These are phyloP conservation scores for Bellardia pandia DNA, from an alignment of 2,888 invertebrate species.

Conservation along the genomic window DNA sequence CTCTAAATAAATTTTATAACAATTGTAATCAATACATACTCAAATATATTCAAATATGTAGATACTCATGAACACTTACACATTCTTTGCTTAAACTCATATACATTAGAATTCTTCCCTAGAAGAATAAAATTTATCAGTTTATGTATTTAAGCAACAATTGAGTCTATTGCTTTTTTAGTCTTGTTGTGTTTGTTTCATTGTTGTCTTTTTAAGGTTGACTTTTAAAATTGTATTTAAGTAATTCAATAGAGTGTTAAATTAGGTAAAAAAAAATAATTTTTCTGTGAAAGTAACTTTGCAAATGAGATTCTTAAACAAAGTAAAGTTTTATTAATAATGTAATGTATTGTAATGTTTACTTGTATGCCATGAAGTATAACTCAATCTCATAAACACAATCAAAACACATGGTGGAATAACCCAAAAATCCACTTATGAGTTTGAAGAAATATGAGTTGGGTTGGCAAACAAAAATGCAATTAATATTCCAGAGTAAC, in stretches of 20 bases:
- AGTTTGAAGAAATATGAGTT: too few species aligned
- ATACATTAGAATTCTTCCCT: neutral
- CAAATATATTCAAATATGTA: neutral
- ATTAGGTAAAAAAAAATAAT: neutral
- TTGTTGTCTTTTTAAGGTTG: constrained; percentile 7
- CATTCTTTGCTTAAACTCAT: too few species aligned
- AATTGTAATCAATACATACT: constrained; percentile 65
- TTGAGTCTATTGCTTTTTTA: constrained; percentile 16
- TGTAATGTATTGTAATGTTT: too few species aligned
- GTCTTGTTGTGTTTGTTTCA: neutral
- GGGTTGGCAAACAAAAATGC: too few species aligned
- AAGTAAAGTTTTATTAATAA: too few species aligned
- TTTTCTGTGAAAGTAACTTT: too few species aligned
- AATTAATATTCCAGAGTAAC: too few species aligned
- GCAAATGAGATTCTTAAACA: too few species aligned
- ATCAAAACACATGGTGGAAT: too few species aligned
- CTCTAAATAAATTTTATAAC: constrained; percentile 58
- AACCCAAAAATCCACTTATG: too few species aligned
- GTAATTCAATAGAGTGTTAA: constrained; percentile 19
- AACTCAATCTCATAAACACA: too few species aligned
- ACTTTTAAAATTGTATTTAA: constrained; percentile 5
- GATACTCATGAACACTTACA: neutral
- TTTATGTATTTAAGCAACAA: constrained; percentile 51
- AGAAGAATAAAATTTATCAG: constrained; percentile 40
- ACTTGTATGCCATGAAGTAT: too few species aligned